Conservation (phyloP, 2,797 vertebrate species). For the Acanthiza pusilla region DNA sequence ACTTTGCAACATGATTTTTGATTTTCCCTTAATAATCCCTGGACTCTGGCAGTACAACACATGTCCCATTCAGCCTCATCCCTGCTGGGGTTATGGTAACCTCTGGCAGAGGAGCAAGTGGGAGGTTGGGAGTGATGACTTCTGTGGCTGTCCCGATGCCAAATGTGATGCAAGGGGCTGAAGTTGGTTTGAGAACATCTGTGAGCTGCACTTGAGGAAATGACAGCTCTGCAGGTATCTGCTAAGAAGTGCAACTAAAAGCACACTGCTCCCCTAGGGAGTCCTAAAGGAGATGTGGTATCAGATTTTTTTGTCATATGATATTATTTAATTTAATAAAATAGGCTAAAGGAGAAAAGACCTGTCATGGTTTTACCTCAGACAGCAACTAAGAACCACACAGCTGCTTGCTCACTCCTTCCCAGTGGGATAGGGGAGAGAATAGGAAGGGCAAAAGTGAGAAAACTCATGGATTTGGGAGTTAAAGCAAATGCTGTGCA, state of each 20-base stretch:
- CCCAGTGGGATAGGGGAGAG: neutral
- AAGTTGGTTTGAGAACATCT: neutral
- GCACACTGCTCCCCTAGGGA: neutral
- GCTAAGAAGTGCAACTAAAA: neutral
- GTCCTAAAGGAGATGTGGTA: neutral
- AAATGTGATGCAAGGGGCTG: neutral
- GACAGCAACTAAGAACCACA: neutral
- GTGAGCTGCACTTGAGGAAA: neutral
- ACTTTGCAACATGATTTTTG: neutral
- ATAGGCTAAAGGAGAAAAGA: neutral
- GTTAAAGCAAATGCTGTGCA: accelerated
- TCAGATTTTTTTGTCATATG: neutral
- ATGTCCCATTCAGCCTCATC: neutral
- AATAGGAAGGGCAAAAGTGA: neutral
- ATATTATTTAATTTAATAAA: neutral
- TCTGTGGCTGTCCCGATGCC: neutral
- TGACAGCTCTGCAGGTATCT: neutral
- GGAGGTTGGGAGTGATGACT: neutral
- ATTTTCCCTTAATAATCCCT: neutral
- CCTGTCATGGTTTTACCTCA: neutral
- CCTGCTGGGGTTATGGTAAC: neutral
- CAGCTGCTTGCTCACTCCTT: neutral
- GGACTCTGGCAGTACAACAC: neutral
- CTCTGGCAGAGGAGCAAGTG: neutral
- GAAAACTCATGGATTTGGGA: neutral